Base-by-base conservation (phyloP, 2,797 vertebrate species). In the Okamejei kenojei region DNA sequence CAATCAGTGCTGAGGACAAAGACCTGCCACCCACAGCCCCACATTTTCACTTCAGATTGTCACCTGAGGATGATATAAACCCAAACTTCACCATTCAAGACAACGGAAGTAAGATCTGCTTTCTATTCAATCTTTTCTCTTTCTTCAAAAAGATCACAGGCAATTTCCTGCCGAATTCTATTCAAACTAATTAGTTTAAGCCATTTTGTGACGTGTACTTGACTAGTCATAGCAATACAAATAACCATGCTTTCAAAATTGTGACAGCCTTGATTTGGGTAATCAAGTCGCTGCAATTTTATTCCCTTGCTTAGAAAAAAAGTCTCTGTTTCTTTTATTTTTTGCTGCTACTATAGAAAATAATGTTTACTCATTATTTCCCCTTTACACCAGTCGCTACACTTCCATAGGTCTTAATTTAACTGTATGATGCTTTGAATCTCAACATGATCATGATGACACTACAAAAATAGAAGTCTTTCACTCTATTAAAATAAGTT, bases 41-140 rank as follows among this genome's bases (percentile, higher is more conserved):
- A 93, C 97, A 96, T 73, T 99, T 99, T 95, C 97, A 97, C 94
- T 99, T 99, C 96, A 98, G 96, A 95, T 94, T 98, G 21, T 95
- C 97, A 91, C 97, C 97, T 11, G 98, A 98, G 80, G 97, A 97
- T 93, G 93, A 96, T 8, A 97, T 97, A 94, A 98, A 97, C 95
- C 98, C 97, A 95, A 99, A 99, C 94, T 99, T 99, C 95, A 99
- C 98, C 94, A 96, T 99, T 93, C 97, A 97, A 93, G 99, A 99
- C 95, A 99, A 98, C 95, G 98, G 97, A 96, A 99, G 99, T 99
- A 96, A 98, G 98, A 93, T 94, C 94, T 68, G 26, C 35, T 73
- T 74, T 54, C 38, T 35, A 26, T 58, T 23, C 45, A 3, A 10
- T 7, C 6, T 63, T 17, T 1, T 84, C 11, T 84, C 26, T 71